Evolutionary conservation across 2,113 vertebrate genomes (phyloP).

Genomic region (Connochaetes taurinus): DNA sequence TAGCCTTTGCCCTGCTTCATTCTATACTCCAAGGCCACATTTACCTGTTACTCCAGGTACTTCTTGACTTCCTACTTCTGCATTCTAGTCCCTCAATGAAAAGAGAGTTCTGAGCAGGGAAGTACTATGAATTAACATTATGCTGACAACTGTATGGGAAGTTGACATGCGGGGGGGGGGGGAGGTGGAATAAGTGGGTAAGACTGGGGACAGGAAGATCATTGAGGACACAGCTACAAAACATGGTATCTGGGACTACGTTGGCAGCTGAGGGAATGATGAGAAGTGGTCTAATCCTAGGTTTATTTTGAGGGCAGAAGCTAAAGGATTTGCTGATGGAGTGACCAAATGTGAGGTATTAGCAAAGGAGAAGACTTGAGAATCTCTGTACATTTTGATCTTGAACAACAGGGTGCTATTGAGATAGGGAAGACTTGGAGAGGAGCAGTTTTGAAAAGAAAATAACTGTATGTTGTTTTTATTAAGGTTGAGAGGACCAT

Average conservation of each 20-base stretch:
- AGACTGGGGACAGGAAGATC: background rate
- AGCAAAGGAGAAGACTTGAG: background rate
- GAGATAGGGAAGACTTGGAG: background rate
- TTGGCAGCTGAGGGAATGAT: background rate
- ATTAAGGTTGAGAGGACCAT: background rate
- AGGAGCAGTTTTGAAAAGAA: background rate
- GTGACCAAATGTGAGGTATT: background rate
- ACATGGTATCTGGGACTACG: background rate
- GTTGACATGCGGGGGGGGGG: background rate
- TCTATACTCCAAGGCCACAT: background rate
- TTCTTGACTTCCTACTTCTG: background rate
- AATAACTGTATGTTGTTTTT: background rate
- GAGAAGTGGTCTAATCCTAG: background rate
- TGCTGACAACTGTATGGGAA: background rate
- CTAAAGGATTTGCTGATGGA: background rate
- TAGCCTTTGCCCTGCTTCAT: background rate
- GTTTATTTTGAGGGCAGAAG: background rate
- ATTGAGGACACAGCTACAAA: background rate
- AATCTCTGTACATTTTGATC: background rate
- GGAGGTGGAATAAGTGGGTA: background rate
- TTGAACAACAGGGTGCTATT: background rate
- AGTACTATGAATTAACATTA: background rate
- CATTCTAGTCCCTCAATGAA: background rate
- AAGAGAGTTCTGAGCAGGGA: background rate
- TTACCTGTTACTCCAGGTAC: background rate